Conservation (phyloP, 1,140 invertebrate species). For the Diabrotica virgifera region DNA sequence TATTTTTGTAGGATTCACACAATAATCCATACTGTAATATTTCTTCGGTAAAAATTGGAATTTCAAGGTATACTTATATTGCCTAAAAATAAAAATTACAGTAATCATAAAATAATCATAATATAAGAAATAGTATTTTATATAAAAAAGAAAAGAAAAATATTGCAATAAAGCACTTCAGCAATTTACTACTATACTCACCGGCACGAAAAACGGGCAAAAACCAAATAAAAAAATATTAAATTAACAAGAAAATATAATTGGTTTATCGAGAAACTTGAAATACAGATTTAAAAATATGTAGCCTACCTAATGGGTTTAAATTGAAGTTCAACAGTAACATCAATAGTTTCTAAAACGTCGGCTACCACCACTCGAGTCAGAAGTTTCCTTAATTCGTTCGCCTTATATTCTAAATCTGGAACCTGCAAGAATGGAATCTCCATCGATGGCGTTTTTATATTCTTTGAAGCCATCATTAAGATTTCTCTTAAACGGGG, state of each 20-base stretch:
- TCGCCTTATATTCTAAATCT: conserved; percentile 60
- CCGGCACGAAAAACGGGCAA: too few species aligned
- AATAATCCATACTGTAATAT: conserved; percentile 69
- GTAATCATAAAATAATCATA: too few species aligned
- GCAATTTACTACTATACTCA: too few species aligned
- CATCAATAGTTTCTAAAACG: conserved; percentile 72
- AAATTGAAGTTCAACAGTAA: conserved; percentile 60
- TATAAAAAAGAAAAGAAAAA: too few species aligned
- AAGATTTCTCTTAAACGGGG: conserved; percentile 94
- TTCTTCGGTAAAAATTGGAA: conserved; percentile 72
- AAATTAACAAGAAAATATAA: too few species aligned
- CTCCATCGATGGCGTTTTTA: conserved; percentile 96
- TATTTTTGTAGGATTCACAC: conserved; percentile 66
- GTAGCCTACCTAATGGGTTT: conserved; percentile 50
- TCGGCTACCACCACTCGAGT: conserved; percentile 75
- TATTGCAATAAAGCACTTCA: too few species aligned
- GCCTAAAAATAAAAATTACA: conserved; percentile 30
- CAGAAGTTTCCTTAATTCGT: conserved; percentile 66
- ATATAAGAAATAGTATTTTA: too few species aligned
- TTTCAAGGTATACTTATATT: conserved; percentile 56
- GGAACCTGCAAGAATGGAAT: conserved; percentile 70
- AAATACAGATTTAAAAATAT: neutral
- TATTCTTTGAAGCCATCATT: conserved; percentile 88
- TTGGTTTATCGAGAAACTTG: too few species aligned
- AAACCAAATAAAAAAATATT: too few species aligned